Evolutionary conservation across 2,797 vertebrate genomes (phyloP).

Genomic region (Danio jaintianensis): DNA sequence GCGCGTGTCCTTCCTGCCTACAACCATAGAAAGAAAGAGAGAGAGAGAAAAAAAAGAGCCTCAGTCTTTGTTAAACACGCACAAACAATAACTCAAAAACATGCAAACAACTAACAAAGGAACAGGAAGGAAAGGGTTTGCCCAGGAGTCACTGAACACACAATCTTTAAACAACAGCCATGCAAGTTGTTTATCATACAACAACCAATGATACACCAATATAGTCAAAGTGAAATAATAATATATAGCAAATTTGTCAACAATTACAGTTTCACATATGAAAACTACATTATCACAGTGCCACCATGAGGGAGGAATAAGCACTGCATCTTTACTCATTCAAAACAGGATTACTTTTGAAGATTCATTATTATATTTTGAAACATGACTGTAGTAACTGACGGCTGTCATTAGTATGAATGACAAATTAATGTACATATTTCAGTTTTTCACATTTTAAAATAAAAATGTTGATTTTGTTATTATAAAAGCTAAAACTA

Average conservation of each 20-base stretch:
- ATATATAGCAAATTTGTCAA: background rate
- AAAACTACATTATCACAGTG: slow-evolving; percentile 51
- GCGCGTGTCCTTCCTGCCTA: slow-evolving; percentile 95
- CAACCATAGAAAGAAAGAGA: slow-evolving; percentile 56
- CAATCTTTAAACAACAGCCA: slow-evolving; percentile 17
- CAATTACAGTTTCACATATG: background rate
- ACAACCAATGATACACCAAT: background rate
- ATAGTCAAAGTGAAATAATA: background rate
- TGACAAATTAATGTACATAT: too few relatives aligned
- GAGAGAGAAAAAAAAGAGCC: slow-evolving; percentile 53
- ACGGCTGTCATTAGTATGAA: background rate
- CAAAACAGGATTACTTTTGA: background rate
- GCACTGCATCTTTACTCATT: background rate
- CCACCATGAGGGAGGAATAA: slow-evolving; percentile 67
- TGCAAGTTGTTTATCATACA: background rate
- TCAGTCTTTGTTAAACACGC: slow-evolving; percentile 40
- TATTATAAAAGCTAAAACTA: too few relatives aligned
- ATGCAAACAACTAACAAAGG: slow-evolving; percentile 44
- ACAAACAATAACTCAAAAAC: slow-evolving; percentile 18
- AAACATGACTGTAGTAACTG: background rate
- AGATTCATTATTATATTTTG: background rate
- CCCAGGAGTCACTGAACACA: slow-evolving; percentile 18
- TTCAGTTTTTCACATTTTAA: too few relatives aligned
- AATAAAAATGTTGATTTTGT: too few relatives aligned
- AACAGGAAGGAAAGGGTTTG: slow-evolving; percentile 55